Evolutionary conservation across 2,888 invertebrate species (phyloP), one percentile per base, ranked within the genome.

Genomic region (Arctia plantaginis): DNA sequence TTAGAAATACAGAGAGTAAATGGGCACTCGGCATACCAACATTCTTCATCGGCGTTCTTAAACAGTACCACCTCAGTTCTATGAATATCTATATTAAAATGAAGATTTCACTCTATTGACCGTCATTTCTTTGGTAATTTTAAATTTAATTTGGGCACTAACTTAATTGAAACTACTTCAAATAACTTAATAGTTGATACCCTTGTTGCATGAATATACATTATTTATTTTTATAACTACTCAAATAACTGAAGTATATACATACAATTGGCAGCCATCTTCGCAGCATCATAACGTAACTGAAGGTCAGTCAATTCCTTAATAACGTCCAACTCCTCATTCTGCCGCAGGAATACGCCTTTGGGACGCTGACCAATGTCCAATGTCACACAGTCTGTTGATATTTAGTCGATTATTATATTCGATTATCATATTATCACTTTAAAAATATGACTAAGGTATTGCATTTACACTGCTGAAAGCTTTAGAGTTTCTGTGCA

Each of bases 271-370:
- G 91, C 77, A 1, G 73, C 71, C 3, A 75, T 74, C 75, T 93
- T 93, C 0, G 89, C 85, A 0, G 77, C 76, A 0, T 78, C 77
- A 77, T 94, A 94, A 10, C 83, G 78, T 0, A 82, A 73, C 0
- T 85, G 86, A 15, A 91, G 71, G 6, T 78, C 74, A 12, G 78
- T 81, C 3, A 92, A 74, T 15, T 93, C 93, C 41, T 86, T 86
- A n/a, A 94, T 80, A 3, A 92, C 72, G 23, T 93, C 92, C 66
- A 92, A 27, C 76, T 93, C 93, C 30, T 90, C 90, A 68, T 88
- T 91, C 74, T 93, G 91, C 0, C 90, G 79, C 73, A 83, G 87
- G 79, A 93, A 93, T 6, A 93, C 92, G 0, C 94, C 94, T 51
- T 86, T 90, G 0, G 92, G 90, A 0, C 90, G 86, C 1, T 86